Conservation (phyloP, 2,797 vertebrate genomes). For the Diglossa cyanea region DNA sequence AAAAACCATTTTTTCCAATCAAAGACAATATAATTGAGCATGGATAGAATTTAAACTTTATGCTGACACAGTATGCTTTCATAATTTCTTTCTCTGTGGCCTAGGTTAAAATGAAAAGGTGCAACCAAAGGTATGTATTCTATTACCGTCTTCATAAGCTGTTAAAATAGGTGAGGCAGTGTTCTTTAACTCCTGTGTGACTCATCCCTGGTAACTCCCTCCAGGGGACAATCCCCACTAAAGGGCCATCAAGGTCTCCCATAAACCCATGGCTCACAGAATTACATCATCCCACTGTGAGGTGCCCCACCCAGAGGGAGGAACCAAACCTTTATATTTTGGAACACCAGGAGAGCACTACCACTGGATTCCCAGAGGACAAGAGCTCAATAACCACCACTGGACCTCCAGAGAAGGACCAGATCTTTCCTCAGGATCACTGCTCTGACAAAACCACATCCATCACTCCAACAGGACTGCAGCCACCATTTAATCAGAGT, state of each 20-base stretch:
- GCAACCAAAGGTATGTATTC: neutral
- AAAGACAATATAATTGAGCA: neutral
- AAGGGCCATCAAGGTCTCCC: too few species aligned
- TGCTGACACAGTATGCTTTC: neutral
- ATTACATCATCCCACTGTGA: neutral
- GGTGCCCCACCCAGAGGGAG: neutral
- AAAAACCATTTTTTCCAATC: neutral
- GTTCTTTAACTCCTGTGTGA: neutral
- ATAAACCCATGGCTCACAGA: rapidly evolving
- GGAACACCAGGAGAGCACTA: neutral
- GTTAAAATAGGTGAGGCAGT: neutral
- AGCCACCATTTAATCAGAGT: too few species aligned
- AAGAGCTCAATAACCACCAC: neutral
- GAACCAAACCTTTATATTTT: neutral
- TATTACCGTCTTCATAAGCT: neutral
- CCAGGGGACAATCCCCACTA: rapidly evolving
- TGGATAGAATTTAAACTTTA: neutral
- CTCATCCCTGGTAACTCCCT: neutral
- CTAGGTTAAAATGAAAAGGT: neutral
- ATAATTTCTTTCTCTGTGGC: neutral
- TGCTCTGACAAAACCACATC: neutral
- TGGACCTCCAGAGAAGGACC: neutral
- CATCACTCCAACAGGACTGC: neutral
- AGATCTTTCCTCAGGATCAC: neutral
- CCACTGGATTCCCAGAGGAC: neutral